Evolutionary conservation across 2,888 invertebrate species (phyloP).

Genomic region (Horisme vitalbata): DNA sequence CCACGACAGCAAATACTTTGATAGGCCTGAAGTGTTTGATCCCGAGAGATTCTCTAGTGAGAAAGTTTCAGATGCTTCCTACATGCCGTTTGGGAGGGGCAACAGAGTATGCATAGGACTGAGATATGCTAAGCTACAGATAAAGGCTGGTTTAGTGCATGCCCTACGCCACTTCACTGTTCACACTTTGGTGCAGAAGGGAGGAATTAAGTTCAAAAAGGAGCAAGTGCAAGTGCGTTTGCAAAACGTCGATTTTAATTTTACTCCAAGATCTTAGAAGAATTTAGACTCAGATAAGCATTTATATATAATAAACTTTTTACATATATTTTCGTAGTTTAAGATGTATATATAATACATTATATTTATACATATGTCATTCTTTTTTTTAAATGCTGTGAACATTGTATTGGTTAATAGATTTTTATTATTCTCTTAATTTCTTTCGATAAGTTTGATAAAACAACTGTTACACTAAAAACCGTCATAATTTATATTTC

Average conservation of each 20-base stretch:
- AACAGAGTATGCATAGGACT: constrained; percentile 68
- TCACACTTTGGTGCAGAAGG: constrained; percentile 38
- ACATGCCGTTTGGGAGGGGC: constrained; percentile 72
- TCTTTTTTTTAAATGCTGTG: too few relatives aligned
- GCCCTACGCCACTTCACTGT: constrained; percentile 46
- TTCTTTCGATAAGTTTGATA: too few relatives aligned
- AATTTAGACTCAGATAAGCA: background rate
- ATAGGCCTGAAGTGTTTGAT: constrained; percentile 66
- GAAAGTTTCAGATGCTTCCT: constrained; percentile 47
- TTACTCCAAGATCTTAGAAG: constrained; percentile 32
- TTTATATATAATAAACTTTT: too few relatives aligned
- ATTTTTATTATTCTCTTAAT: too few relatives aligned
- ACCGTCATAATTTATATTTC: too few relatives aligned
- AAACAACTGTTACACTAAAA: too few relatives aligned
- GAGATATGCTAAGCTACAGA: constrained; percentile 53
- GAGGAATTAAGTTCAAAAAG: constrained; percentile 44
- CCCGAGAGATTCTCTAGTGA: constrained; percentile 61
- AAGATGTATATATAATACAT: too few relatives aligned
- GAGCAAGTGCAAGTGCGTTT: constrained; percentile 47
- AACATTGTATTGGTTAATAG: too few relatives aligned
- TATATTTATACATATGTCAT: too few relatives aligned
- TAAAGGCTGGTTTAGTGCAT: constrained; percentile 46
- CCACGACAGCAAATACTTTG: constrained; percentile 63
- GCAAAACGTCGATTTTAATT: constrained; percentile 47
- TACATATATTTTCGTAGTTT: too few relatives aligned